These are phyloP conservation scores for Drosophila subquinaria DNA, from an alignment of 2,888 invertebrate genomes.

Conservation along the genomic window DNA sequence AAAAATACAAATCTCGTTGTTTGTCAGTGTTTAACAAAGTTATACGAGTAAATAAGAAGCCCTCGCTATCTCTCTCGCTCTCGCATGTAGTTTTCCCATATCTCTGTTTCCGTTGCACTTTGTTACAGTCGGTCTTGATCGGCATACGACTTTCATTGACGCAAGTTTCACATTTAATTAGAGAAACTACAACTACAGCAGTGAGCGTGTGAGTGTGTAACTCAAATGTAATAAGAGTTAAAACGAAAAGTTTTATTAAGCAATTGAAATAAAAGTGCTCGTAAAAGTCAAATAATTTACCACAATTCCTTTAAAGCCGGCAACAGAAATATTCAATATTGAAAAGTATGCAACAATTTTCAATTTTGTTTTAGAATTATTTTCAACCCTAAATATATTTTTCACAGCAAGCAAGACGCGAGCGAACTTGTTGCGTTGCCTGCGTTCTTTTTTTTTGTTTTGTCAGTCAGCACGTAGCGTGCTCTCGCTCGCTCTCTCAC, in stretches of 20 bases:
- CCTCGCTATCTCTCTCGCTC: conserved; percentile 37
- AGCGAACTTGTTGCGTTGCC: conserved; percentile 63
- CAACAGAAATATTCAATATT: conserved; percentile 62
- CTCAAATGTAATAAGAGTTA: conserved; percentile 23
- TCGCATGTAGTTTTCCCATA: conserved; percentile 14
- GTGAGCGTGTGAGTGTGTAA: conserved; percentile 36
- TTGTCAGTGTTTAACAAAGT: not conserved
- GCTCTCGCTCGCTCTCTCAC: conserved; percentile 56
- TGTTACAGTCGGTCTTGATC: conserved; percentile 36
- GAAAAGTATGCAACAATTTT: conserved; percentile 77
- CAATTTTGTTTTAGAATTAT: conserved; percentile 64
- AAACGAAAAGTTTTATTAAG: not conserved
- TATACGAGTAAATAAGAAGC: conserved; percentile 12
- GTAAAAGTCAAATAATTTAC: not conserved
- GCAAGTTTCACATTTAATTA: conserved; percentile 62
- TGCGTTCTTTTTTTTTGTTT: conserved; percentile 17
- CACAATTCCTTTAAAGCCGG: conserved; percentile 54
- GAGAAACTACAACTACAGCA: conserved; percentile 42
- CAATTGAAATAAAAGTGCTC: conserved; percentile 2
- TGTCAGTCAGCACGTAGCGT: conserved; percentile 37
- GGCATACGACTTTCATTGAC: conserved; percentile 50
- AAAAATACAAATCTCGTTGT: not conserved
- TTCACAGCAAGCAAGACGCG: conserved; percentile 38
- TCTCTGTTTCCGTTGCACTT: conserved; percentile 37
- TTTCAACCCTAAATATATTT: conserved; percentile 71